Evolutionary conservation across 2,113 vertebrate genomes (phyloP), one percentile per base, ranked within the genome.

Genomic region (Scolopax mira): DNA sequence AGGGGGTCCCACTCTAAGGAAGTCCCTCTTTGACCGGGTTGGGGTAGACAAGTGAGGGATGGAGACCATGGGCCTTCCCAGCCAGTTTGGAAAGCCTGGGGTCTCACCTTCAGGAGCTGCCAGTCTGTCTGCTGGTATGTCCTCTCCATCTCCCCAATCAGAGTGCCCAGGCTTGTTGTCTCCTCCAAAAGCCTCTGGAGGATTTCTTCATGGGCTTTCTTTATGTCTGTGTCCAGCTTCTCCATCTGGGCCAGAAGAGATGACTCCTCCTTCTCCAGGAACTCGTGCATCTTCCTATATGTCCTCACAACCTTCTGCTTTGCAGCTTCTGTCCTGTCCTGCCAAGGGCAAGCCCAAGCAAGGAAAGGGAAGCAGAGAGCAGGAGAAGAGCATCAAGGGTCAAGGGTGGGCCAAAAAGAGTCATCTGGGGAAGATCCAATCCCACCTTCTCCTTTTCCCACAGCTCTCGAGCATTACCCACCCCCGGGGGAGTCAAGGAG

Each of bases 211-310:
- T 37, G 69, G 4, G 73, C 54, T 18, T 62, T 90, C 49, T 77
- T 30, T 64, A 95, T 85, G 58, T 96, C 94, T 37, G 16, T 41
- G 9, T 79, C 90, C 41, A 96, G 54, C 23, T 49, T 37, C 37
- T 92, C 94, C 74, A 95, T 23, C 8, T 96, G 85, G 3, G 72
- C 85, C 39, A 97, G 37, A 19, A 96, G 60, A 21, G 39, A 6
- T 7, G 25, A 28, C 61, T 83, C 80, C 70, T 97, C 93, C 37
- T 89, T 74, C n/a, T 90, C 83, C 83, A 97, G 80, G 31, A 95
- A 82, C 54, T 60, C 58, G 55, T 80, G 72, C 74, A 97, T 46
- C 33, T 89, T 64, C 9, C 70, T 57, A 33, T 94, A 95, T 61
- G 85, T 86, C 0, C 71, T 87, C 28, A 89, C 31, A 77, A 97